These are phyloP conservation scores for Syndactyla subalaris DNA, from an alignment of 2,797 vertebrate genomes.

Conservation along the genomic window DNA sequence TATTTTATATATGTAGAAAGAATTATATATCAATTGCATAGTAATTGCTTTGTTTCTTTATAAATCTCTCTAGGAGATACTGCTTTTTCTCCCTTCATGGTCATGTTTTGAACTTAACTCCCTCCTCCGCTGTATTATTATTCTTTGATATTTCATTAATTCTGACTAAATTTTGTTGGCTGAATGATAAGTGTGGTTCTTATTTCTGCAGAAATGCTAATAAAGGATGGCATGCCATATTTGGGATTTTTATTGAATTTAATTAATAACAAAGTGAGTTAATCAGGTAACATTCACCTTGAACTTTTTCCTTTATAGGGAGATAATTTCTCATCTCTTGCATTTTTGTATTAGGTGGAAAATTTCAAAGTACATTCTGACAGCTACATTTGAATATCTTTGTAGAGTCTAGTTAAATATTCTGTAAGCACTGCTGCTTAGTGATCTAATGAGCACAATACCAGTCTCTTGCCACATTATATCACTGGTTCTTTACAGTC, in stretches of 20 bases:
- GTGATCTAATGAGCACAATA: slow-evolving; percentile 62
- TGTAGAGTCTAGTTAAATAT: slow-evolving; percentile 65
- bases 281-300: slow-evolving; percentile 45
- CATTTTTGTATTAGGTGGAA: slow-evolving; percentile 21
- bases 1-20: neutral
- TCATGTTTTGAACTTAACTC: neutral
- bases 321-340: slow-evolving; percentile 37
- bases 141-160: slow-evolving; percentile 31
- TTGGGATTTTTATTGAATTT: slow-evolving; percentile 67
- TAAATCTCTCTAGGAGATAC: neutral
- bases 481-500: slow-evolving; percentile 3
- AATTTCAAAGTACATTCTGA: slow-evolving; percentile 5
- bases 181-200: slow-evolving; percentile 24
- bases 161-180: slow-evolving; percentile 38
- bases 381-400: slow-evolving; percentile 60
- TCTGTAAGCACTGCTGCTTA: slow-evolving; percentile 32
- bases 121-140: neutral
- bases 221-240: slow-evolving; percentile 40
- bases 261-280: slow-evolving; percentile 67
- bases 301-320: slow-evolving; percentile 54
- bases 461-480: neutral
- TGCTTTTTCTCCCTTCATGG: neutral
- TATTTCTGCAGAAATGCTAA: slow-evolving; percentile 55
- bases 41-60: neutral
- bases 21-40: neutral